Conservation (phyloP, 92 coral and sea anemone species). For the Phymanthus crucifer region DNA sequence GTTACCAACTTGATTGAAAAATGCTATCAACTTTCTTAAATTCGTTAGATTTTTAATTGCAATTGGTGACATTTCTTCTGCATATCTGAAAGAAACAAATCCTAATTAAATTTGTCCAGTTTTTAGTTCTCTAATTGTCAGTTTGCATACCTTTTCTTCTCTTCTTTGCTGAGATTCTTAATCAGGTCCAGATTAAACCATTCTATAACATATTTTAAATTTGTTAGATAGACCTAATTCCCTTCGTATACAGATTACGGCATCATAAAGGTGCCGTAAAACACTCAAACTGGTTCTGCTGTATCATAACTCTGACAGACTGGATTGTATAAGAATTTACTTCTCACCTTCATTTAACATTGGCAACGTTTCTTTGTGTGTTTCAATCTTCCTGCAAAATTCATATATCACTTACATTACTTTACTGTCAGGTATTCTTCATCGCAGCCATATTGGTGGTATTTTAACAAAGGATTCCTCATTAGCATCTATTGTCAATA, state of each 20-base stretch:
- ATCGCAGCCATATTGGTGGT: no score
- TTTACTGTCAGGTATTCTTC: no score
- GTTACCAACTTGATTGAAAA: conserved; percentile 10
- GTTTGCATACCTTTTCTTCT: conserved; percentile 34
- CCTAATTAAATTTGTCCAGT: neutral
- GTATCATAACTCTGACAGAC: neutral
- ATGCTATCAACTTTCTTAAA: conserved; percentile 34
- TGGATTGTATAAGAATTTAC: neutral
- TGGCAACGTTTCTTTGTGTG: conserved; percentile 33
- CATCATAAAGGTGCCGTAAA: no score
- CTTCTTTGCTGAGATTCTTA: conserved; percentile 20
- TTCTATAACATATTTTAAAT: neutral
- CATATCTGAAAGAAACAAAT: conserved; percentile 34
- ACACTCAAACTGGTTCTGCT: neutral
- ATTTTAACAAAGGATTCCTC: no score
- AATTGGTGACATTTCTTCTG: conserved; percentile 46
- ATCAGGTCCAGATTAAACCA: conserved; percentile 23
- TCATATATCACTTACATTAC: no score
- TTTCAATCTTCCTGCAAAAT: conserved; percentile 38
- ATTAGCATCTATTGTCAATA: no score
- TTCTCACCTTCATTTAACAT: conserved; percentile 41
- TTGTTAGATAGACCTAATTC: neutral
- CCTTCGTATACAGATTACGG: no score
- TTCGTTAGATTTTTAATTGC: conserved; percentile 41
- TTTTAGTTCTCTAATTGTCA: neutral